Base-by-base conservation (phyloP, 2,888 invertebrate species). In the Tricholauxania praeusta region DNA sequence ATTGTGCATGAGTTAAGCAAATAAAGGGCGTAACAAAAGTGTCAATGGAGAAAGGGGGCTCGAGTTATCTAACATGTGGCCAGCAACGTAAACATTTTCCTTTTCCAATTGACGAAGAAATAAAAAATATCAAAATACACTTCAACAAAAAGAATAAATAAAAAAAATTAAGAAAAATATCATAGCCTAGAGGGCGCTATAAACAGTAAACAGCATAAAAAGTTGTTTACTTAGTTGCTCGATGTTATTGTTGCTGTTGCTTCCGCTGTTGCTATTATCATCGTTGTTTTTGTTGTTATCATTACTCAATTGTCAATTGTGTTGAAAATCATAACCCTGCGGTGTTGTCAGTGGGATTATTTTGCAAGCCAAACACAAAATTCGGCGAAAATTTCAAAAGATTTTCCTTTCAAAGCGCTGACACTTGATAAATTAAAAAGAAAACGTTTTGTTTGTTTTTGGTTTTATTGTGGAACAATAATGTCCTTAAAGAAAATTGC, bases 391-490 rank as follows among this genome's bases (percentile, higher is more conserved):
- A 28, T 15, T 60, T 60, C 22, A 19, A 57, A 19, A 1, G 48
- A 12, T 64, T 47, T 64, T 49, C 17, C 12, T 60, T 81, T 80
- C 79, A 77, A 78, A 81, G 82, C 80, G 81, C 78, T 81, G 81
- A 82, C 82, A 81, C 79, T 81, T 81, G 81, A 81, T 81, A 82
- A 82, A 81, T 81, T 81, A 81, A 82, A 82, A 81, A 17, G 6
- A 32, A 51, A 52, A n/a, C 28, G 19, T 22, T 22, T 51, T 52
- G 4, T n/a, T 52, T n/a, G 53, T 17, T 52, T 28, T 39, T 39
- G 6, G 10, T 39, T 1, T 39, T 39, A 10, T 39, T 39, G 7
- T 39, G 39, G 39, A 0, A 39, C 1, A 39, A 39, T 7, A 39
- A 10, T 39, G 39, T 39, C 39, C 1, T 39, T 39, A 39, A 7